These are phyloP conservation scores for Neogale vison DNA, from an alignment of 2,113 vertebrate species.

Conservation along the genomic window DNA sequence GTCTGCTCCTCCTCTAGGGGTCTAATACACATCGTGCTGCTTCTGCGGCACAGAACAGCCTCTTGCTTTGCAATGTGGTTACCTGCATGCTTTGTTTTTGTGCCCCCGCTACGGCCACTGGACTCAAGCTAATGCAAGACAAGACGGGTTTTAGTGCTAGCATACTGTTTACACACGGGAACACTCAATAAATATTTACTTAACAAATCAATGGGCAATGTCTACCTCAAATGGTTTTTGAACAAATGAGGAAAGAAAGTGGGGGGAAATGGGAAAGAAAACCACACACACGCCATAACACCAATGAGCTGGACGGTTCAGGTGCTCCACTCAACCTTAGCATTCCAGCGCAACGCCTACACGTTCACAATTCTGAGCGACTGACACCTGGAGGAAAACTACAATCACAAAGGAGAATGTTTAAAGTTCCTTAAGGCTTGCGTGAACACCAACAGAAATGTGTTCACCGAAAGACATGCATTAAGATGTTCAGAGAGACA, in stretches of 20 bases:
- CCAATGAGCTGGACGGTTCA: background rate
- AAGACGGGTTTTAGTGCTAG: background rate
- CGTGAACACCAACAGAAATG: background rate
- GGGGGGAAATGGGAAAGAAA: background rate
- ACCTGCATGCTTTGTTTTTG: background rate
- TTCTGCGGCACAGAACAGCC: background rate
- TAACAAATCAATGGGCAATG: background rate
- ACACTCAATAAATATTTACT: background rate
- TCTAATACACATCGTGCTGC: background rate
- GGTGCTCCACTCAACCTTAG: background rate
- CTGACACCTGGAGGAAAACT: background rate
- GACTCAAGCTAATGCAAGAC: background rate
- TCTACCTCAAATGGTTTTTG: background rate
- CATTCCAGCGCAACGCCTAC: background rate
- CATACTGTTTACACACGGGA: background rate
- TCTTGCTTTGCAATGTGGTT: background rate
- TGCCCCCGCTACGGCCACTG: no score
- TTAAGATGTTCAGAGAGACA: background rate
- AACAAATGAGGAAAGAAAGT: background rate
- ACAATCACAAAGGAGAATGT: background rate
- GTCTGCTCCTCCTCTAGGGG: background rate
- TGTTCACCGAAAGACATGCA: background rate
- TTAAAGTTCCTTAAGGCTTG: background rate
- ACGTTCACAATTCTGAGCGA: background rate
- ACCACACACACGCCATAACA: background rate